Base-by-base conservation (phyloP, 2,797 vertebrate species). In the Psittacula derbiana region DNA sequence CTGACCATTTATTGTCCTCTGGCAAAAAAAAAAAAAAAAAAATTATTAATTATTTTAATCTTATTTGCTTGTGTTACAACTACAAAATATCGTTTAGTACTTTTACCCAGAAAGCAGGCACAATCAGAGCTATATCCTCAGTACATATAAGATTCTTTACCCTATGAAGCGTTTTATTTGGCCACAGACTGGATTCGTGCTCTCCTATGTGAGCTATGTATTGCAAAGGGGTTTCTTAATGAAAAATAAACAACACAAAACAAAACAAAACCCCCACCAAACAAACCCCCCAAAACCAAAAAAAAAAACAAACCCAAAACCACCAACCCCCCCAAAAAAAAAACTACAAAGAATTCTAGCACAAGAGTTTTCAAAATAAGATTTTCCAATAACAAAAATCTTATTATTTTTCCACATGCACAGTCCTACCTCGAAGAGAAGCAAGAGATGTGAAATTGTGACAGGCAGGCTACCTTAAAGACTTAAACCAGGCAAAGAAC, bases 201-300 rank as follows among this genome's bases (percentile, higher is more conserved):
- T 5, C 23, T 85, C 20, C 25, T 82, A 44, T 73, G 49, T 23
- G 19, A 55, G 10, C 25, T 10, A 17, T 16, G 21, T n/a, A 75
- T 12, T 79, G 24, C 24, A 80, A 27, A 40, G 16, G 5, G 4
- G 6, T 50, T 91, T 89, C 58, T 53, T 33, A 67, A 57, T 7
- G 0, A 0, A 21, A 36, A 33, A n/a, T 38, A 12, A 17, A 17
- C 3, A n/a, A 9, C 6, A 21, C 16, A 50, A 69, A 25, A 4
- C 1, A 10, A 13, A 61, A 25, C 11, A 31, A 43, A 36, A 36
- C 9, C 6, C 5, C 21, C 55, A 57, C 8, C 24, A 20, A 31
- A n/a, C 13, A 11, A 30, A 30, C 28, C 50, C 52, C 18, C 16
- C 6, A 21, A 12, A 8, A 20, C 43, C 19, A 17, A 4, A 7